Evolutionary conservation across 2,797 vertebrate species (phyloP).

Genomic region (Phoxinus dragarum): DNA sequence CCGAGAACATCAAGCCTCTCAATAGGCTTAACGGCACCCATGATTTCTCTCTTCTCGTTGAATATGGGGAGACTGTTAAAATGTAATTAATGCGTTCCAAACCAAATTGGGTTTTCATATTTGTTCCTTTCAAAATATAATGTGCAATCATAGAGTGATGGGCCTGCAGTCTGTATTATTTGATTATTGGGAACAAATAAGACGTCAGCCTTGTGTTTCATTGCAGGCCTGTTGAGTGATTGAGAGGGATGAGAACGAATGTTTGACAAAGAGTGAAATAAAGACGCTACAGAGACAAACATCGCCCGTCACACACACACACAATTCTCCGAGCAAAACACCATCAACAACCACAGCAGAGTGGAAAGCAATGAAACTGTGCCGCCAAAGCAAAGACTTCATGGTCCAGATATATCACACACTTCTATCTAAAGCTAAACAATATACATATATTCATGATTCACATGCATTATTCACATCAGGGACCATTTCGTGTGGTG

Average conservation of each 20-base stretch:
- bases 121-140: constrained; percentile 23
- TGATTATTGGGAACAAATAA: constrained; percentile 22
- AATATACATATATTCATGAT: constrained; percentile 37
- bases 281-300: constrained; percentile 26
- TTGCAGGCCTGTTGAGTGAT: constrained; percentile 4
- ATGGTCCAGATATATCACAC: constrained; percentile 32
- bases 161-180: constrained; percentile 17
- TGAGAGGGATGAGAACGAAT: constrained; percentile 30
- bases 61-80: constrained; percentile 20
- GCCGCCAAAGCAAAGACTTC: constrained; percentile 31
- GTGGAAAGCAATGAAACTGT: constrained; percentile 69
- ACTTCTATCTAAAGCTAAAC: constrained; percentile 28
- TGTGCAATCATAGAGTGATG: constrained; percentile 29
- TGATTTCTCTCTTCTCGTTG: constrained; percentile 26
- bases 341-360: constrained; percentile 77
- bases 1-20: background rate
- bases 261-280: constrained; percentile 33
- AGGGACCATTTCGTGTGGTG: constrained; percentile 3
- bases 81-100: constrained; percentile 37
- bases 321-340: constrained; percentile 64
- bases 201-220: constrained; percentile 15
- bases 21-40: constrained; percentile 1
- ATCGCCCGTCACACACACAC: constrained; percentile 9
- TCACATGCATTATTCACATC: constrained; percentile 41
- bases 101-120: constrained; percentile 33